Evolutionary conservation across 2,113 vertebrate species (phyloP).

Genomic region (Macquaria ambigua): DNA sequence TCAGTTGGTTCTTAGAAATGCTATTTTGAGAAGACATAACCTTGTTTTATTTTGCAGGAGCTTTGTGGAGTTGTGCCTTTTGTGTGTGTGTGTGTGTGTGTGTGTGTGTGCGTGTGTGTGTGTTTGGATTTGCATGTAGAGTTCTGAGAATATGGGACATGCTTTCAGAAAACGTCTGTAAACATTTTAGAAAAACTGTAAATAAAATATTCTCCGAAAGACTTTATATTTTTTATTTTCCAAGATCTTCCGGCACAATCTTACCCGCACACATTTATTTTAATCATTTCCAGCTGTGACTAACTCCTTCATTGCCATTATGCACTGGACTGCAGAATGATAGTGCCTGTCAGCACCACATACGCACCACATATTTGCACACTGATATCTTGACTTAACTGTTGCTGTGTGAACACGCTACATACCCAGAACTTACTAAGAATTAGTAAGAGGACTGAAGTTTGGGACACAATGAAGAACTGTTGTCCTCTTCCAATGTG

Average conservation of each 20-base stretch:
- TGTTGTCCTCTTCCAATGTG: conserved; percentile 6
- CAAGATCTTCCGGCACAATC: conserved; percentile 2
- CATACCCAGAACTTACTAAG: conserved; percentile 19
- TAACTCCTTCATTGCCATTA: not conserved
- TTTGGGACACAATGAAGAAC: conserved; percentile 29
- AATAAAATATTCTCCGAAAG: not conserved
- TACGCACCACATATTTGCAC: not conserved
- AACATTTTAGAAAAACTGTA: not conserved
- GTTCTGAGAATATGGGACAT: too few relatives aligned
- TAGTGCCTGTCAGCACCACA: not conserved
- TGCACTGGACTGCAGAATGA: not conserved
- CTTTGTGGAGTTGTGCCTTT: too few relatives aligned
- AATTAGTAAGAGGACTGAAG: conserved; percentile 15
- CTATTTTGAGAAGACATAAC: not conserved
- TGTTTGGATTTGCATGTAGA: too few relatives aligned
- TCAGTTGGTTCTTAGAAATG: not conserved
- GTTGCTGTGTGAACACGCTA: not conserved
- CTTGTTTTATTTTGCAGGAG: too few relatives aligned
- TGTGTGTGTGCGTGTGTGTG: too few relatives aligned
- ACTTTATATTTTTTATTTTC: not conserved
- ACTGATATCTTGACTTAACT: not conserved
- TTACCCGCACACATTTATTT: not conserved
- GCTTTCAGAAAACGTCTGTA: too few relatives aligned
- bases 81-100: too few relatives aligned
- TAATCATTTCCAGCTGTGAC: not conserved